These are phyloP conservation scores for Caenorhabditis doughertyi DNA, from an alignment of 2,888 invertebrate species.

Conservation along the genomic window DNA sequence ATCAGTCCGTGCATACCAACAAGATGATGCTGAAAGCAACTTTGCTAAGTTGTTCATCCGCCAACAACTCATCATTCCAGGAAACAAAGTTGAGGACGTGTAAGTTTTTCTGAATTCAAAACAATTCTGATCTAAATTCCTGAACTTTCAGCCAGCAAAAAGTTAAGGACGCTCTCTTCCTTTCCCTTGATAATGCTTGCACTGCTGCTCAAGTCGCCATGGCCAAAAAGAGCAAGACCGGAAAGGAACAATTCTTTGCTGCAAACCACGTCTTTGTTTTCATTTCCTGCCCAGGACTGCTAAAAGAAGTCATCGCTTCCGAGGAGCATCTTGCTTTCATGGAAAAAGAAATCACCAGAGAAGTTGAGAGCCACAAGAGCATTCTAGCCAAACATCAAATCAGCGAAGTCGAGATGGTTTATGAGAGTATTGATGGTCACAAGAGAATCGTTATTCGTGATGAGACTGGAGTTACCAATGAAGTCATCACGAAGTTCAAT, in stretches of 20 bases:
- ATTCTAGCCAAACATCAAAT: slow-evolving; percentile 75
- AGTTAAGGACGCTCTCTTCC: slow-evolving; percentile 35
- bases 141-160: slow-evolving; percentile 35
- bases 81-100: slow-evolving; percentile 57
- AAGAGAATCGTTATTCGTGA: slow-evolving; percentile 71
- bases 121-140: background rate
- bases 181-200: slow-evolving; percentile 58
- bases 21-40: slow-evolving; percentile 66
- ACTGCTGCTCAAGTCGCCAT: slow-evolving; percentile 65
- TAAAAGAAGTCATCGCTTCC: slow-evolving; percentile 48
- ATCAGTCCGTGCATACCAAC: slow-evolving; percentile 70
- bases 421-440: slow-evolving; percentile 61
- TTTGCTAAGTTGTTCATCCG: slow-evolving; percentile 73
- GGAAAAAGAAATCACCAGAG: slow-evolving; percentile 60
- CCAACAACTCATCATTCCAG: slow-evolving; percentile 57
- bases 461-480: slow-evolving; percentile 75
- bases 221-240: slow-evolving; percentile 51
- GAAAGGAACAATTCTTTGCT: slow-evolving; percentile 40
- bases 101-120: slow-evolving; percentile 28
- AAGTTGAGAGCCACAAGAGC: slow-evolving; percentile 66
- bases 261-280: slow-evolving; percentile 60
- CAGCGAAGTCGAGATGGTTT: slow-evolving; percentile 74
- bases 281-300: slow-evolving; percentile 61
- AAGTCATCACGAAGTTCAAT: slow-evolving; percentile 69
- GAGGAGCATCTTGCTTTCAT: slow-evolving; percentile 64